These are phyloP conservation scores for Pogonognathellus flavescens DNA, from an alignment of 1,140 invertebrate genomes.

Conservation along the genomic window DNA sequence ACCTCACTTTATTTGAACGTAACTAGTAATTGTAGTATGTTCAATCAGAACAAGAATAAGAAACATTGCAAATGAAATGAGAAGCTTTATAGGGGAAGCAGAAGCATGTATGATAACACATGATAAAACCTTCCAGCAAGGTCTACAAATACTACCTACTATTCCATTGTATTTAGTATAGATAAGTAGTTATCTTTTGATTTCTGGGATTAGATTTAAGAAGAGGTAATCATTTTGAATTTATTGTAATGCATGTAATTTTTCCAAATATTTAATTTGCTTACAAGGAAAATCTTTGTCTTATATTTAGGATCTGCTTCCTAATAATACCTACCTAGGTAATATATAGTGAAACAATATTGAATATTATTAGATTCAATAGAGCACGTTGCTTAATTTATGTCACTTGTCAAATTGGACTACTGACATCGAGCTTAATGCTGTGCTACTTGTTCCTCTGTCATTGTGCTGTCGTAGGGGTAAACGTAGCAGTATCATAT, in stretches of 20 bases:
- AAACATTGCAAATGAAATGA: conserved; percentile 1
- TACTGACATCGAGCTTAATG: background rate
- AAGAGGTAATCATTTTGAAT: no score
- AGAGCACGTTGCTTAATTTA: background rate
- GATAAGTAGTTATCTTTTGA: no score
- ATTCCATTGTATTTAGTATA: no score
- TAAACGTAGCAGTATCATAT: background rate
- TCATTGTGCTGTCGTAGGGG: background rate
- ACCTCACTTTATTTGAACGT: background rate
- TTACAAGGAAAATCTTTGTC: no score
- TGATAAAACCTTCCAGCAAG: no score
- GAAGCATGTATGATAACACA: no score
- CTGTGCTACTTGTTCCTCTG: background rate
- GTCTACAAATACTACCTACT: no score
- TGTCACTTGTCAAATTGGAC: background rate
- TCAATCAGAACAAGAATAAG: background rate
- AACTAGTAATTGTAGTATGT: background rate
- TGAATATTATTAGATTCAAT: background rate
- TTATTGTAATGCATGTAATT: background rate
- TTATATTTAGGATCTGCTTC: no score
- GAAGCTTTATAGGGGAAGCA: no score
- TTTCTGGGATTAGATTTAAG: no score
- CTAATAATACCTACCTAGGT: no score
- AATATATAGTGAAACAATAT: background rate
- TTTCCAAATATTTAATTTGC: no score